Percentiles rank a stretch among this genome's conserved stretches.
phyloP scores from a whole-genome alignment of 2,888 invertebrate genomes.

The Plebejus argus region DNA sequence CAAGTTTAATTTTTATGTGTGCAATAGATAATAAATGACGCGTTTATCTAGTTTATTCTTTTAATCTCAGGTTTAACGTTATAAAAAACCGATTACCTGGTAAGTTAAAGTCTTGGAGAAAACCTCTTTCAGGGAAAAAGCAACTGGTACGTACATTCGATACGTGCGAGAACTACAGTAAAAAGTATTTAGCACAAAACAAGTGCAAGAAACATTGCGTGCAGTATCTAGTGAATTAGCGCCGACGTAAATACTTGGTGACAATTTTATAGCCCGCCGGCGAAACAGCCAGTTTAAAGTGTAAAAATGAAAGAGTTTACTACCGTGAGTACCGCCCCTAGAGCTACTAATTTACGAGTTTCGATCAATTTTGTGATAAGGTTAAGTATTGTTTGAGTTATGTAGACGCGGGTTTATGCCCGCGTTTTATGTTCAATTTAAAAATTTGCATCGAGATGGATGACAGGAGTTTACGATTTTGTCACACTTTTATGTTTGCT shows the following conservation, averaged over 20 bases:
- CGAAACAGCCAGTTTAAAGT: conserved; percentile 40
- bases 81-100: too few species aligned
- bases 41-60: too few species aligned
- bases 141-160: background rate
- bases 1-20: too few species aligned
- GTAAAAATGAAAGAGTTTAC: conserved; percentile 43
- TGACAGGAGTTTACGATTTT: conserved; percentile 10
- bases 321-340: conserved; percentile 40
- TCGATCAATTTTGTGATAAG: conserved; percentile 45
- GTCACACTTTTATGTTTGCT: conserved; percentile 8
- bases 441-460: conserved; percentile 8
- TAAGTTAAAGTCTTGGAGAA: too few species aligned
- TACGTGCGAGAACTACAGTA: background rate
- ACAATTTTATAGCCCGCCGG: conserved; percentile 42
- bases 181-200: conserved; percentile 23
- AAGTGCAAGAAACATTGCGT: conserved; percentile 35
- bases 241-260: conserved; percentile 42
- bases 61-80: too few species aligned
- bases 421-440: conserved; percentile 38
- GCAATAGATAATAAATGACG: too few species aligned
- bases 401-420: conserved; percentile 19
- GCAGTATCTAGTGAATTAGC: conserved; percentile 38
- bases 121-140: too few species aligned
- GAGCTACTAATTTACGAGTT: conserved; percentile 37
- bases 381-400: conserved; percentile 37